phyloP scores from a whole-genome alignment of 2,888 invertebrate genomes.

The Andrena trimmerana region DNA sequence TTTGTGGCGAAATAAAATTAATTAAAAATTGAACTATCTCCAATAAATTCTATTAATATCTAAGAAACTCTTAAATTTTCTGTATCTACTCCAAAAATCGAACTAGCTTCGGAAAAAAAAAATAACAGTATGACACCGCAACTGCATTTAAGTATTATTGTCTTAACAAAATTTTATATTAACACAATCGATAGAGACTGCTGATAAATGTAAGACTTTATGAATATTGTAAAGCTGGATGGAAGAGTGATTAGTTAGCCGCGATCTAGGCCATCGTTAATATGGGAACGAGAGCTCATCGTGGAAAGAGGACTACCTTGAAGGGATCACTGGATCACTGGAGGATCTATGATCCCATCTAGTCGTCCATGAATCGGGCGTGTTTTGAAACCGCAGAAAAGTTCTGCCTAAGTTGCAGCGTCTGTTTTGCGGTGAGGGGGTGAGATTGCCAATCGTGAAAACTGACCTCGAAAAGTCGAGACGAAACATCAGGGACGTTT shows the following conservation, averaged over 20 bases:
- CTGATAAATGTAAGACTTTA: too few relatives aligned
- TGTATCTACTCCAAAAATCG: too few relatives aligned
- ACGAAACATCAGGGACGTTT: slow-evolving; percentile 48
- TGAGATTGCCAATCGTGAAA: slow-evolving; percentile 39
- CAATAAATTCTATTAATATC: too few relatives aligned
- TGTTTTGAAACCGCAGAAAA: slow-evolving; percentile 73
- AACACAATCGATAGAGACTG: too few relatives aligned
- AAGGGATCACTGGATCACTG: slow-evolving; percentile 52
- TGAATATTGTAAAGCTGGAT: not conserved
- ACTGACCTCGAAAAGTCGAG: slow-evolving; percentile 52
- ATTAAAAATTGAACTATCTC: too few relatives aligned
- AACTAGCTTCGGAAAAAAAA: too few relatives aligned
- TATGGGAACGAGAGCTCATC: slow-evolving; percentile 42
- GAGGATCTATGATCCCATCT: slow-evolving; percentile 59
- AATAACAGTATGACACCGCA: too few relatives aligned
- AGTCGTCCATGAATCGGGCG: slow-evolving; percentile 75
- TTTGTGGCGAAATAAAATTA: too few relatives aligned
- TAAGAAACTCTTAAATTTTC: too few relatives aligned
- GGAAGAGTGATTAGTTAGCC: not conserved
- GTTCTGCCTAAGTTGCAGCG: slow-evolving; percentile 58
- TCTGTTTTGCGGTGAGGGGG: slow-evolving; percentile 54
- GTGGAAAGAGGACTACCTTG: slow-evolving; percentile 73
- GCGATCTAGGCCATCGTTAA: slow-evolving; percentile 36
- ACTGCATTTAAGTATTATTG: too few relatives aligned
- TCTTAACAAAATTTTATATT: too few relatives aligned